These are phyloP conservation scores for Tipula helvola DNA, from an alignment of 2,888 invertebrate genomes.

Conservation along the genomic window DNA sequence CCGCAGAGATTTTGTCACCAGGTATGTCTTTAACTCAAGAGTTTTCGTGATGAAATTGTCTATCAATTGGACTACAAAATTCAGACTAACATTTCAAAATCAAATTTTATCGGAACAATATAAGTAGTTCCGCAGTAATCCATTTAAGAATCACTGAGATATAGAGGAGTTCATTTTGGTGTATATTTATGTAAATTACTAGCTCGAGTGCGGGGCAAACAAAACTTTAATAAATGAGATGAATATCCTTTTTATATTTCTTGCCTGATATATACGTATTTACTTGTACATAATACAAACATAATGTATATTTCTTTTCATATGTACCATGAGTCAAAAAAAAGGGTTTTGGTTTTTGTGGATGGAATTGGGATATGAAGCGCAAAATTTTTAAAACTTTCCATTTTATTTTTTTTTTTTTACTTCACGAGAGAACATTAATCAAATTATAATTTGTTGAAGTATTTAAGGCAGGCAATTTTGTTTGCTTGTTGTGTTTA, in stretches of 20 bases:
- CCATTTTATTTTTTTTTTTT: not conserved
- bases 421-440: not conserved
- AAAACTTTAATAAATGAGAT: not conserved
- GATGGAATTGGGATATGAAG: not conserved
- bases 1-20: too few relatives aligned
- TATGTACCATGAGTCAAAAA: not conserved
- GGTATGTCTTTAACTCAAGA: too few relatives aligned
- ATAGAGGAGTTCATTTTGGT: not conserved
- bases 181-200: not conserved
- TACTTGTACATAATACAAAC: not conserved
- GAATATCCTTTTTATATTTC: not conserved
- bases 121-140: not conserved
- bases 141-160: not conserved
- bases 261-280: not conserved
- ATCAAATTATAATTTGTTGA: slow-evolving; percentile 4
- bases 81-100: too few relatives aligned
- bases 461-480: not conserved
- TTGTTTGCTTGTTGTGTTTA: not conserved
- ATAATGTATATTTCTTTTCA: not conserved
- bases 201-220: not conserved
- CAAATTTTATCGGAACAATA: too few relatives aligned
- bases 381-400: not conserved
- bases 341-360: not conserved
- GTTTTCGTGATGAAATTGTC: too few relatives aligned
- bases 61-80: too few relatives aligned